These are phyloP conservation scores for Octomys mimax DNA, from an alignment of 2,797 vertebrate genomes.

Conservation along the genomic window DNA sequence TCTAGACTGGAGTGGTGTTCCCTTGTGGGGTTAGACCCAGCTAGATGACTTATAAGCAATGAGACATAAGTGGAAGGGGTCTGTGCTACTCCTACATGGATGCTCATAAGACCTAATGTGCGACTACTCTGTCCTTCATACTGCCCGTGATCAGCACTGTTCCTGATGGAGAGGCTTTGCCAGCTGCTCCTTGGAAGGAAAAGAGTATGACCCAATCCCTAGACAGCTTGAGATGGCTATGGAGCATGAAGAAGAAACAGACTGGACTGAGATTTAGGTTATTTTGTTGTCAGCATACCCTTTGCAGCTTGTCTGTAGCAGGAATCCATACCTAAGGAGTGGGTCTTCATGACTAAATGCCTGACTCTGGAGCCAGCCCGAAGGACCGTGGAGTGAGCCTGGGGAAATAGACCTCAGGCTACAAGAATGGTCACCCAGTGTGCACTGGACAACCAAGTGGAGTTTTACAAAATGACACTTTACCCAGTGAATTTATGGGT, in stretches of 20 bases:
- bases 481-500: background rate
- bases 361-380: background rate
- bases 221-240: background rate
- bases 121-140: background rate
- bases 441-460: background rate
- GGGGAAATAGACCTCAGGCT: background rate
- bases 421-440: background rate
- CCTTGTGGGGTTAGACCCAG: background rate
- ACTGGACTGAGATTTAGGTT: background rate
- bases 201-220: background rate
- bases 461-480: background rate
- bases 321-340: background rate
- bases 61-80: background rate
- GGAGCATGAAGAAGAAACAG: background rate
- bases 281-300: background rate
- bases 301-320: background rate
- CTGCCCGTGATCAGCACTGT: too few relatives aligned
- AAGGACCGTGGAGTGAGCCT: too few relatives aligned
- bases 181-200: background rate
- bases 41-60: background rate
- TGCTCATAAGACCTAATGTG: background rate
- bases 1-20: background rate
- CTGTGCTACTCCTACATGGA: background rate
- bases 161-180: background rate
- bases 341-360: background rate